Evolutionary conservation across 2,888 invertebrate species (phyloP).

Genomic region (Protophormia terraenovae): DNA sequence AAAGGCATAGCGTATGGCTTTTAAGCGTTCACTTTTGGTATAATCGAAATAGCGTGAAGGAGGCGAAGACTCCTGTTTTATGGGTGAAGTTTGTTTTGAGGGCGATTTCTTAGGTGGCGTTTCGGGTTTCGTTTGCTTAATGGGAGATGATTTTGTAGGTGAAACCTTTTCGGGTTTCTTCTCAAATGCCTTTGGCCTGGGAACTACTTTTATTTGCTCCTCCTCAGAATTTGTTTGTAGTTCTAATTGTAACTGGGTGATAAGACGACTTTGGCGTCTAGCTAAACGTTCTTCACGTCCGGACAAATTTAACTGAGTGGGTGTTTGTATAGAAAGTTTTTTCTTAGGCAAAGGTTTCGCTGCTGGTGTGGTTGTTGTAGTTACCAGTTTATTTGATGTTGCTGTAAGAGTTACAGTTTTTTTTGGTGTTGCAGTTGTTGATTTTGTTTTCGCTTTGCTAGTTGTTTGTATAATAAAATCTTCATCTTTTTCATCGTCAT

Average conservation of each 20-base stretch:
- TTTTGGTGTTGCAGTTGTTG: slow-evolving; percentile 9
- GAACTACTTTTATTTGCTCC: slow-evolving; percentile 21
- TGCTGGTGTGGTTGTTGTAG: neutral
- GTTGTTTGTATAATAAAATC: slow-evolving; percentile 54
- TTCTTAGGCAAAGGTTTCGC: neutral
- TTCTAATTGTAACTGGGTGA: slow-evolving; percentile 55
- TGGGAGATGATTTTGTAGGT: neutral
- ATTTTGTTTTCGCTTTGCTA: slow-evolving; percentile 37
- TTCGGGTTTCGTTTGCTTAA: slow-evolving; percentile 15
- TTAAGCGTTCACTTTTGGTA: slow-evolving; percentile 74
- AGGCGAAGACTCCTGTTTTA: slow-evolving; percentile 26
- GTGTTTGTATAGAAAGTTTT: neutral
- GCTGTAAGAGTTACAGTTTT: slow-evolving; percentile 1
- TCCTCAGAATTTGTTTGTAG: slow-evolving; percentile 44
- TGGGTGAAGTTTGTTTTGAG: slow-evolving; percentile 21
- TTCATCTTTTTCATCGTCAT: slow-evolving; percentile 67
- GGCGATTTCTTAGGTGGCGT: slow-evolving; percentile 15
- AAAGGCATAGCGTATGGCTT: slow-evolving; percentile 82
- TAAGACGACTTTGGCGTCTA: slow-evolving; percentile 56
- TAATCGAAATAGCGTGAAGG: slow-evolving; percentile 72
- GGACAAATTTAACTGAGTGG: slow-evolving; percentile 27
- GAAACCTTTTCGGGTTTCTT: slow-evolving; percentile 17
- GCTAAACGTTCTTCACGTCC: slow-evolving; percentile 46
- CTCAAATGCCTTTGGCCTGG: neutral
- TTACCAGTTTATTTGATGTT: too few species aligned